These are phyloP conservation scores for Ovis canadensis DNA, from an alignment of 2,113 vertebrate species.

Conservation along the genomic window DNA sequence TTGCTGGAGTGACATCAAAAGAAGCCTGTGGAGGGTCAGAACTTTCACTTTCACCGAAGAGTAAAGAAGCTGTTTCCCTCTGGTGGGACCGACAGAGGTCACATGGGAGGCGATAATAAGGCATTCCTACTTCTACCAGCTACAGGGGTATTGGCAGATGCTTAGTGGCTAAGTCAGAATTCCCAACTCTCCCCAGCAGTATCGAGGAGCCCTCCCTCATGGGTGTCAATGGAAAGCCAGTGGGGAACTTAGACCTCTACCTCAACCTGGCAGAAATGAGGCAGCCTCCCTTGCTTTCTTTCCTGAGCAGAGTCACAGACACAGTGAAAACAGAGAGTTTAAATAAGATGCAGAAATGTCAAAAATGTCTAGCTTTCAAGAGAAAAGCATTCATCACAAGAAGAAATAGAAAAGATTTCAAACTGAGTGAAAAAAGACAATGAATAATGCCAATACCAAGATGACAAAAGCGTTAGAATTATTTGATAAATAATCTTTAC, in stretches of 20 bases:
- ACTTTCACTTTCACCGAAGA: background rate
- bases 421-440: background rate
- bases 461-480: background rate
- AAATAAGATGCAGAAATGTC: background rate
- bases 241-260: background rate
- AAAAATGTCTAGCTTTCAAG: background rate
- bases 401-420: background rate
- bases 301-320: background rate
- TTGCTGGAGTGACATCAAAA: background rate
- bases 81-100: background rate
- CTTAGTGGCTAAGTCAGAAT: background rate
- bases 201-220: background rate
- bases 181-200: background rate
- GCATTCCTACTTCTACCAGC: background rate
- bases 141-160: background rate
- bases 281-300: background rate
- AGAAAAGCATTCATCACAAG: background rate
- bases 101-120: background rate
- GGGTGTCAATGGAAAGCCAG: background rate
- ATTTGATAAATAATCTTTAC: background rate
- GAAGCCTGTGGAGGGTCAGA: background rate
- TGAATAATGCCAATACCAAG: background rate
- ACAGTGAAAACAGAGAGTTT: background rate
- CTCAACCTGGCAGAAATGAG: background rate
- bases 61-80: background rate